Conservation (phyloP, 2,888 invertebrate species). For the Peribatodes rhomboidaria region DNA sequence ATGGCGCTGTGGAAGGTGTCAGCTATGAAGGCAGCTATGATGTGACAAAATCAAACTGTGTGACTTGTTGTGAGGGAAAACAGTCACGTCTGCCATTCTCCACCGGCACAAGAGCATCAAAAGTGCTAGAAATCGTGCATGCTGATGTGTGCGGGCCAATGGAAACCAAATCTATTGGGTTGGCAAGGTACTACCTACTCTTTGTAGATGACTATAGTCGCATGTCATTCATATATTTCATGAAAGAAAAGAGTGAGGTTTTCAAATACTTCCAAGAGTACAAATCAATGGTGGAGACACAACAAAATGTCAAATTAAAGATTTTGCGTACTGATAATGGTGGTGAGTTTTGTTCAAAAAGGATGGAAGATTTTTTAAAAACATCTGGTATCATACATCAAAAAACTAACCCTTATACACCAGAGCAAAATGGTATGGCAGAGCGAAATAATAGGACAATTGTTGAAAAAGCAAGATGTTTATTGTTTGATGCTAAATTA, state of each 20-base stretch:
- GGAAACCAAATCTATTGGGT: constrained; percentile 18
- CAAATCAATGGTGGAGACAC: constrained; percentile 43
- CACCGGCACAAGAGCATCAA: constrained; percentile 3
- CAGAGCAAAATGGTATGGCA: background rate
- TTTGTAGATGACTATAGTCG: constrained; percentile 45
- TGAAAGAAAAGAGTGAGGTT: constrained; percentile 31
- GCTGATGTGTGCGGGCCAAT: constrained; percentile 41
- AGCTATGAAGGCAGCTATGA: background rate
- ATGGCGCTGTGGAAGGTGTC: constrained; percentile 14
- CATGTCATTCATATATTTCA: constrained; percentile 39
- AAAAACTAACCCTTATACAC: constrained; percentile 30
- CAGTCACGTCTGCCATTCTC: constrained; percentile 41
- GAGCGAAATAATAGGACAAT: background rate
- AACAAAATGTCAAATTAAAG: constrained; percentile 33
- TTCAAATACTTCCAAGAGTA: constrained; percentile 40
- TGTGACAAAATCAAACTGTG: background rate
- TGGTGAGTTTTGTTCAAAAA: constrained; percentile 21
- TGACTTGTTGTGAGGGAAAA: constrained; percentile 38
- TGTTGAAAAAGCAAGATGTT: background rate
- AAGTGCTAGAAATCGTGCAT: constrained; percentile 29
- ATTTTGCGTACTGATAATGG: constrained; percentile 40
- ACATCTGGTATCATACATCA: constrained; percentile 33
- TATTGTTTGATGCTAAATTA: background rate
- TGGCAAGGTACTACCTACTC: constrained; percentile 42
- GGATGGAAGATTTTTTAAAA: constrained; percentile 24